Evolutionary conservation across 2,888 invertebrate genomes (phyloP), one percentile per base, ranked within the genome.

Genomic region (Nasonovia ribisnigri): DNA sequence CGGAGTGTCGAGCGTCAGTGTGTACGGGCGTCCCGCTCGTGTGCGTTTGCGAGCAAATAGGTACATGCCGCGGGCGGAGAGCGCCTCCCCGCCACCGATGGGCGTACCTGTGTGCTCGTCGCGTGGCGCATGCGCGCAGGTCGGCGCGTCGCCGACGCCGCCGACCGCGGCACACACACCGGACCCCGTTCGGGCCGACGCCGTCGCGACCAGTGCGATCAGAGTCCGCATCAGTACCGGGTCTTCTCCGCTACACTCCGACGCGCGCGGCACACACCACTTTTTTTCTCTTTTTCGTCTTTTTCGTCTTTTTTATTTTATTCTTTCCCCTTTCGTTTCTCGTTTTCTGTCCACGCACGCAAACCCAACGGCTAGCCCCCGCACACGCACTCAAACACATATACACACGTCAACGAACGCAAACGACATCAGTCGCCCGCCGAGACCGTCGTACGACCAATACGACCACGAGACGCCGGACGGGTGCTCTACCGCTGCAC

Each of bases 211-310:
- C 93, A 93, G 90, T 93, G 93, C 93, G 93, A 90, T 90, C 90
- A 93, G 90, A 90, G 93, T 87, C 93, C 93, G 93, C 93, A 67
- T 93, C 93, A 93, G 90, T 93, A 93, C 93, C 93, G 93, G 93
- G 67, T 93, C 93, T 90, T 93, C 42, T 93, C 86, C 90, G 93
- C 86, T 67, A 87, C 90, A 87, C 86, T 84, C 48, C 48, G n/a
- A 90, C 90, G 90, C 51, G 89, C 92, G 88, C 90, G 84, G 84
- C 90, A 90, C 93, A 86, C 89, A 60, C 89, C 67, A 93, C 93
- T 90, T 90, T 89, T 89, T 54, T 48, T 51, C 90, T 90, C 57
- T 93, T 90, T 84, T 84, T 93, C 86, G 57, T 90, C 48, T 86
- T 89, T 86, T 93, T 86, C 48, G 48, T 57, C 10, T 29, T 42